A percentile compares a stretch with the other conserved stretches of the same genome.
These are phyloP conservation scores for Poecilia velifera DNA, from an alignment of 2,797 vertebrate genomes.

Conservation along the genomic window DNA sequence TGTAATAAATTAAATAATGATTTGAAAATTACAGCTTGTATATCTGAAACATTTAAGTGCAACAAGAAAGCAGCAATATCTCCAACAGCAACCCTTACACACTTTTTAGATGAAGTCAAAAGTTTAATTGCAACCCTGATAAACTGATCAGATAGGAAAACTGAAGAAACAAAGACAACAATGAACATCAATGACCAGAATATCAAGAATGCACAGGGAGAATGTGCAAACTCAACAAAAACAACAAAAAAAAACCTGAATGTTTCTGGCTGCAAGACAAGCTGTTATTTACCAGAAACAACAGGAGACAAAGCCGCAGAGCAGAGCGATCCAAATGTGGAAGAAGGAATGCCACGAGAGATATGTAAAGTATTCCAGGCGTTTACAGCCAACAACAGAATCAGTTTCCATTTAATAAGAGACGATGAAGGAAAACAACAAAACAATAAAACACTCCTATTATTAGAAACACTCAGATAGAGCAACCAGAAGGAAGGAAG, in stretches of 20 bases:
- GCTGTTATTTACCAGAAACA: background rate
- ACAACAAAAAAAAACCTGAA: background rate
- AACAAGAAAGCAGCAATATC: background rate
- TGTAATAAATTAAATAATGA: background rate
- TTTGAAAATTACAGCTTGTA: background rate
- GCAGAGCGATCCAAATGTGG: background rate
- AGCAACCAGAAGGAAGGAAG: no score
- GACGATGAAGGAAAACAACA: background rate
- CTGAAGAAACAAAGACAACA: background rate
- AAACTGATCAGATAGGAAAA: background rate
- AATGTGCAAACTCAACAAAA: background rate
- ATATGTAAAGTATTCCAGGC: background rate
- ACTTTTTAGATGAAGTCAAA: background rate
- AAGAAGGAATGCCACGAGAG: background rate
- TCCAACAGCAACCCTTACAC: background rate
- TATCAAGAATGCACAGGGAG: background rate
- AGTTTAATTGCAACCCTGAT: background rate
- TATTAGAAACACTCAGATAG: background rate
- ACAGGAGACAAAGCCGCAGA: background rate
- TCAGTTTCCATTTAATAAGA: background rate
- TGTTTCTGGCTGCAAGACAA: background rate
- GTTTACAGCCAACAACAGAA: background rate
- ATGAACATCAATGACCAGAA: background rate
- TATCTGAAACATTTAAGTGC: background rate
- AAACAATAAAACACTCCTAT: background rate